phyloP scores from a whole-genome alignment of 1,140 invertebrate genomes.

The Magallana ariakensis region DNA sequence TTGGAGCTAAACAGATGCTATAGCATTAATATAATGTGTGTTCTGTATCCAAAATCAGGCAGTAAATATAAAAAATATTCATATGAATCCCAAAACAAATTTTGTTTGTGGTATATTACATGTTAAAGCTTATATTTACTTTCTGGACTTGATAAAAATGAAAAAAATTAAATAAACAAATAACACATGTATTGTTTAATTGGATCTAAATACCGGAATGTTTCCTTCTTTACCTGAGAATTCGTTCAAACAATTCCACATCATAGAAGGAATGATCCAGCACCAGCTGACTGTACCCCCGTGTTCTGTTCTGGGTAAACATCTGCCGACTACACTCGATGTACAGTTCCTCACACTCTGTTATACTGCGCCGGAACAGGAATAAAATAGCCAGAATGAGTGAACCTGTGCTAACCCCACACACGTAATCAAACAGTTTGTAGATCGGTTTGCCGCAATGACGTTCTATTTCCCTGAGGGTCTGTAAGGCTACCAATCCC shows the following conservation, averaged over 20 bases:
- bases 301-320: conserved; percentile 86
- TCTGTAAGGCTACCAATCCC: conserved; percentile 90
- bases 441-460: conserved; percentile 81
- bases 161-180: too few species aligned
- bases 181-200: too few species aligned
- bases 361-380: conserved; percentile 81
- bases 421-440: conserved; percentile 91
- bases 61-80: too few species aligned
- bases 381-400: conserved; percentile 79
- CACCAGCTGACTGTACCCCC: conserved; percentile 89
- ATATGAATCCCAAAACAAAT: too few species aligned
- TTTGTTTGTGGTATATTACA: too few species aligned
- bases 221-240: conserved; percentile 83
- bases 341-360: conserved; percentile 85
- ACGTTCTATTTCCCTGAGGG: conserved; percentile 87
- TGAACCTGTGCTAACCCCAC: conserved; percentile 93
- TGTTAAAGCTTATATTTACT: too few species aligned
- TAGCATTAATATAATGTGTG: too few species aligned
- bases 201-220: too few species aligned
- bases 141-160: too few species aligned
- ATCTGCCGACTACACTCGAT: conserved; percentile 86
- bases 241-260: conserved; percentile 90
- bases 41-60: too few species aligned
- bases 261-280: conserved; percentile 95
- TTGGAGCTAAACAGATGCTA: too few species aligned